phyloP scores from a whole-genome alignment of 2,797 vertebrate species.

The Vipera latastei region DNA sequence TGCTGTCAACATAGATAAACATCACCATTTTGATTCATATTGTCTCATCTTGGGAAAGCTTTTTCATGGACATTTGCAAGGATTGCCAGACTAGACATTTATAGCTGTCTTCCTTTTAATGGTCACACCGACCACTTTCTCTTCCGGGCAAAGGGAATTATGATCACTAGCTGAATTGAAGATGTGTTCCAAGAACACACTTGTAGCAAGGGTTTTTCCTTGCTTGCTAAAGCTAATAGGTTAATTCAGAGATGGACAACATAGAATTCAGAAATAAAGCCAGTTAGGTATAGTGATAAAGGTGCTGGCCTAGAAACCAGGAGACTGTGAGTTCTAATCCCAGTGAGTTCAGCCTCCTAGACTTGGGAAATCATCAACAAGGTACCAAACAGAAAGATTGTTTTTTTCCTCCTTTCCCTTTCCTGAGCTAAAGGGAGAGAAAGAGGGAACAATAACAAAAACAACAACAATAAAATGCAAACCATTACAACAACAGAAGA shows the following conservation, averaged over 20 bases:
- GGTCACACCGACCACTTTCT: conserved; percentile 27
- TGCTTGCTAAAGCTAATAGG: conserved; percentile 20
- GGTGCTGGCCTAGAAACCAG: too few species aligned
- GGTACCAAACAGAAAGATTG: neutral
- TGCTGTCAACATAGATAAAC: too few species aligned
- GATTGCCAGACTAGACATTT: conserved; percentile 40
- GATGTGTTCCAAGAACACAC: conserved; percentile 14
- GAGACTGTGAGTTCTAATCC: too few species aligned
- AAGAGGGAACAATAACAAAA: neutral
- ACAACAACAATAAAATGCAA: neutral
- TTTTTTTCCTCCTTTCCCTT: neutral
- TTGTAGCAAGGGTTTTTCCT: conserved; percentile 7
- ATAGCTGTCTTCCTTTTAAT: conserved; percentile 36
- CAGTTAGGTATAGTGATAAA: too few species aligned
- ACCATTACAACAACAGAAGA: neutral
- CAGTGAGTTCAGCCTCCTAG: neutral
- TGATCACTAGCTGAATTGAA: conserved; percentile 16
- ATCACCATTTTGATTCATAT: conserved; percentile 32
- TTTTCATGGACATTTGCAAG: conserved; percentile 36
- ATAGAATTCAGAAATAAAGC: neutral
- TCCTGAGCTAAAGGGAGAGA: neutral
- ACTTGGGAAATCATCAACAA: neutral
- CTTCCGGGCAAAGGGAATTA: conserved; percentile 31
- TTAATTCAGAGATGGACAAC: conserved; percentile 5
- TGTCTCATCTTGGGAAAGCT: conserved; percentile 34